Percentiles rank a stretch among this genome's conserved stretches.
These are phyloP conservation scores for Atta colombica DNA, from an alignment of 1,140 invertebrate genomes.

Conservation along the genomic window DNA sequence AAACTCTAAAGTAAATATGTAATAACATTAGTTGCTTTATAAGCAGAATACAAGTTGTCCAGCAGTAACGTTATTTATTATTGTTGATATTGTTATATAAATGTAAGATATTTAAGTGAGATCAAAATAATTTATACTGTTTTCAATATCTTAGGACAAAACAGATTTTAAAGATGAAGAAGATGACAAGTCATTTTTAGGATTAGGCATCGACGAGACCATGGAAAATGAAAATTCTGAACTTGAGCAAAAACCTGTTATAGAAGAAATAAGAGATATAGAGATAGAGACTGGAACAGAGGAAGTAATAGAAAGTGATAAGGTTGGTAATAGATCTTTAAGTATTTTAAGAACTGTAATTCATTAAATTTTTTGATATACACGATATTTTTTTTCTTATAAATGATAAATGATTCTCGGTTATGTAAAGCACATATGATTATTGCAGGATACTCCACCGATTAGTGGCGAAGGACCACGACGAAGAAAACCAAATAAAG, in stretches of 20 bases:
- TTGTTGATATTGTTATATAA: conserved; percentile 11
- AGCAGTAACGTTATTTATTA: conserved; percentile 15
- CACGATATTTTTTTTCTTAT: background rate
- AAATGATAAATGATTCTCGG: background rate
- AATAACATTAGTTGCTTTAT: background rate
- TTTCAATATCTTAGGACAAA: conserved; percentile 86
- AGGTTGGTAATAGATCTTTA: conserved; percentile 67
- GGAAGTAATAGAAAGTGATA: conserved; percentile 80
- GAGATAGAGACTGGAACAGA: conserved; percentile 84
- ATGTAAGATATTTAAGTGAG: background rate
- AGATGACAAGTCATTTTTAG: conserved; percentile 73
- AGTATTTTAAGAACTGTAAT: background rate
- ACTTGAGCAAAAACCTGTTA: conserved; percentile 76
- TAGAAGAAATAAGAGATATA: conserved; percentile 78
- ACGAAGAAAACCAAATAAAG: conserved; percentile 85
- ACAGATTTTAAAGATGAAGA: conserved; percentile 84
- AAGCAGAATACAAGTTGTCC: background rate
- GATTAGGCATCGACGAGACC: conserved; percentile 21
- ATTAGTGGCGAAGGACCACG: conserved; percentile 81
- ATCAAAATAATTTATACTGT: background rate
- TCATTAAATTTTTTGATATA: background rate
- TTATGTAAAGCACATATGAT: background rate
- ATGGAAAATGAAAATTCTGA: conserved; percentile 61
- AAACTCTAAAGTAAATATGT: conserved; percentile 11
- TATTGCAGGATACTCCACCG: conserved; percentile 44